Base-by-base conservation (phyloP, 2,113 vertebrate species). In the Eupsittula cactorum region DNA sequence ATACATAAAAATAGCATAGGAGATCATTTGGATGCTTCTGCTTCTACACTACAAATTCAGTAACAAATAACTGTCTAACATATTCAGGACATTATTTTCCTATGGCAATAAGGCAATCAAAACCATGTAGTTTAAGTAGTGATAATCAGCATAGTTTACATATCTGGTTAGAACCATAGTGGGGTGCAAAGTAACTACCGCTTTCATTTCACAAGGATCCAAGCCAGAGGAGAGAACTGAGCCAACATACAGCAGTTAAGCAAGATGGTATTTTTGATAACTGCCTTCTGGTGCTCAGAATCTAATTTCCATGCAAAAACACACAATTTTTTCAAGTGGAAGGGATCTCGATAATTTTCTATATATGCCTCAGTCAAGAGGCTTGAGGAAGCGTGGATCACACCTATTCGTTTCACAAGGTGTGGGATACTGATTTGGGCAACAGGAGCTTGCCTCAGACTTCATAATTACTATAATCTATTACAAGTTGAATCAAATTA, bases 211-310 rank as follows among this genome's bases (percentile, higher is more conserved):
- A n/a, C 2, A 6, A 52, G 33, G 73, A 94, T 83, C 42, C 52
- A 90, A 88, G 73, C 29, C 2, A 6, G 46, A 24, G 57, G 69
- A 81, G 69, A 91, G 70, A 95, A 82, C 19, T 14, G 37, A 49
- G 92, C 92, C 92, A 95, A 70, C 35, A 79, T 86, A 85, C 17
- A 87, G 41, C 83, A 97, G 74, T 78, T 23, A 1, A 92, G 81
- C 62, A 96, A 93, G 67, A 84, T 82, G 77, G 29, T 84, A 92
- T 91, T 96, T 96, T 87, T 94, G 88, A 84, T 76, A 89, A 82
- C 77, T 89, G 93, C 92, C 95, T 96, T 95, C 95, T 96, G 93
- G 73, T 69, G 57, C 67, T 89, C 70, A 73, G 29, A 93, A 95
- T 79, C 70, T 74, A 65, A 87, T 91, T 84, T 91, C 47, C 1